Evolutionary conservation across 37 sponge, comb jelly and placozoan genomes (phyloP).

Genomic region (Oopsacas minuta): DNA sequence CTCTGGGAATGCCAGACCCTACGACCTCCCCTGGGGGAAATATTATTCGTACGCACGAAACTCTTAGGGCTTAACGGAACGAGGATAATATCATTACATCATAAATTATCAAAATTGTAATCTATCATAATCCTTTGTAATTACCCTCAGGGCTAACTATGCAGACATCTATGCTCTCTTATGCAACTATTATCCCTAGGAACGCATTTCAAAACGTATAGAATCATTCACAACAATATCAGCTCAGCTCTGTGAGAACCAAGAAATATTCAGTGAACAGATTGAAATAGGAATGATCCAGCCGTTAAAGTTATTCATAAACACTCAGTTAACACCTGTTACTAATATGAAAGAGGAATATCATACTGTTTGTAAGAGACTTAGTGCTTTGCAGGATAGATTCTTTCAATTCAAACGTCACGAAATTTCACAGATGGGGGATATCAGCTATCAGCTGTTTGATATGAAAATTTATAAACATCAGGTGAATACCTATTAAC

Average conservation of each 20-base stretch:
- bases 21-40: too few relatives aligned
- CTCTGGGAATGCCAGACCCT: too few relatives aligned
- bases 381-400: not conserved
- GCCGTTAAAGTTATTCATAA: not conserved
- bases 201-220: not conserved
- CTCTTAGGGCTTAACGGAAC: too few relatives aligned
- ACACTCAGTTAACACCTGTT: not conserved
- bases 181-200: not conserved
- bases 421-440: not conserved
- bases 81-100: too few relatives aligned
- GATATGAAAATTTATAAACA: constrained; percentile 10
- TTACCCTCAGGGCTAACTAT: too few relatives aligned
- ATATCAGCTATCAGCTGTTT: not conserved
- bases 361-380: not conserved
- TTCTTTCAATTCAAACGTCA: not conserved
- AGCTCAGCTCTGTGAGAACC: not conserved
- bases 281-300: not conserved
- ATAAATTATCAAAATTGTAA: too few relatives aligned
- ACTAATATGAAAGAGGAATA: not conserved
- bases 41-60: too few relatives aligned
- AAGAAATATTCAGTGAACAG: not conserved
- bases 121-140: too few relatives aligned
- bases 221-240: not conserved
- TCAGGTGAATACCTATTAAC: not conserved
- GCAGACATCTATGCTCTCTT: too few relatives aligned